Percentiles rank a stretch among this genome's conserved stretches.
Conservation (phyloP, 2,113 vertebrate genomes). For the Stigmatopora nigra region DNA sequence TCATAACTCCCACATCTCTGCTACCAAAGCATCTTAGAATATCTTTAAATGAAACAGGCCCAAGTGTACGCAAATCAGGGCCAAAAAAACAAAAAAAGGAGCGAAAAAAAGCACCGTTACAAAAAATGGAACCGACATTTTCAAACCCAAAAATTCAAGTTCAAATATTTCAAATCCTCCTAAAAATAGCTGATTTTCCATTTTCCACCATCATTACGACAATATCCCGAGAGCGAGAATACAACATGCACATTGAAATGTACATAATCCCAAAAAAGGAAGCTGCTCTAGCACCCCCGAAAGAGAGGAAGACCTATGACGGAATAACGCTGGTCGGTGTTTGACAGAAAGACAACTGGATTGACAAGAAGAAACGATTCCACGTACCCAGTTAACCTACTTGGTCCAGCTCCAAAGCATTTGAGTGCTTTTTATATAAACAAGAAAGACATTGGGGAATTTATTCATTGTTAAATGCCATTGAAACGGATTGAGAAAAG, state of each 20-base stretch:
- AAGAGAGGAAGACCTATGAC: slow-evolving; percentile 61
- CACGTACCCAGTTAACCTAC: slow-evolving; percentile 79
- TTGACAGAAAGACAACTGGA: slow-evolving; percentile 66
- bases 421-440: slow-evolving; percentile 78
- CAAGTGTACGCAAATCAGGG: slow-evolving; percentile 15
- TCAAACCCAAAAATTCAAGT: slow-evolving; percentile 38
- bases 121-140: slow-evolving; percentile 29
- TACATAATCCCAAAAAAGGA: slow-evolving; percentile 30
- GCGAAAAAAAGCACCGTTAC: slow-evolving; percentile 7
- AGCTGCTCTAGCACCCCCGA: slow-evolving; percentile 49
- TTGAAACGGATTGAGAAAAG: slow-evolving; percentile 41
- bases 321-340: slow-evolving; percentile 61
- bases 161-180: background rate
- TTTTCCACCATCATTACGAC: slow-evolving; percentile 20
- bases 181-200: background rate
- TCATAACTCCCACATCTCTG: too few species aligned
- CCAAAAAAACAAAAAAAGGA: slow-evolving; percentile 44
- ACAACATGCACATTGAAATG: slow-evolving; percentile 64
- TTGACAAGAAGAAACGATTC: slow-evolving; percentile 71
- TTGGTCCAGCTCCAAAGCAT: slow-evolving; percentile 77
- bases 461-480: slow-evolving; percentile 69
- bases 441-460: slow-evolving; percentile 73
- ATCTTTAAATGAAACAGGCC: slow-evolving; percentile 16
- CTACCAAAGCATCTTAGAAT: slow-evolving; percentile 13
- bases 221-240: slow-evolving; percentile 59